Base-by-base conservation (phyloP, 1,140 invertebrate species). In the Drosophila kikkawai region DNA sequence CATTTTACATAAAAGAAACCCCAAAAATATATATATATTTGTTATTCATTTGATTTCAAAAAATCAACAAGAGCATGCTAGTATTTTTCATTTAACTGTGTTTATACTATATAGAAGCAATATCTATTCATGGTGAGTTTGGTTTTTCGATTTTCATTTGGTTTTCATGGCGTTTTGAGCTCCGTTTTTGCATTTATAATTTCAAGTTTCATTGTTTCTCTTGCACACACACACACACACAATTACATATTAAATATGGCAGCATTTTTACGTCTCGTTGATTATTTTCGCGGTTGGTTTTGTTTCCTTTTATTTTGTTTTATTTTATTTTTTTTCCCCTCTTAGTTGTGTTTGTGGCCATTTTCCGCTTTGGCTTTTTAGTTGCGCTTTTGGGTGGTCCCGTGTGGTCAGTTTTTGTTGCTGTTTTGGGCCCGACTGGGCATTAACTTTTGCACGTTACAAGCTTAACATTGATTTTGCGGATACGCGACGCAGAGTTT, bases 381-480 rank as follows among this genome's bases (percentile, higher is more conserved):
- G 80, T 65, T 74, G 36, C 51, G 53, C 36, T 61, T 68, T 58
- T 41, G 50, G 61, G 37, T 53, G 58, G 58, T 45, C 47, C 58
- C 51, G 53, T 71, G 59, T 74, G 77, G 76, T 79, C 77, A 37
- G 57, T 79, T 60, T 60, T 79, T 79, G 75, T 53, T 60, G 63
- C 58, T 29, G 44, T 36, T 44, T 61, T 55, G 48, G 51, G 58
- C 37, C 50, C 13, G 65, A 8, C 48, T 60, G 64, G 66, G 75
- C 69, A 90, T 90, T 88, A 90, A 90, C 78, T 84, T 81, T 85
- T 76, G 80, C 70, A 84, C 75, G 81, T 70, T 84, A 71, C 67
- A 66, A 84, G 85, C 85, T 90, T 90, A 79, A 88, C 82, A 88
- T 88, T 88, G 74, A 90, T 76, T 79, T 80, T 68, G 75, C 80